A percentile compares a stretch with the other conserved stretches of the same genome.
phyloP scores from a whole-genome alignment of 64 coral and sea anemone species.

The Stylophora pistillata region DNA sequence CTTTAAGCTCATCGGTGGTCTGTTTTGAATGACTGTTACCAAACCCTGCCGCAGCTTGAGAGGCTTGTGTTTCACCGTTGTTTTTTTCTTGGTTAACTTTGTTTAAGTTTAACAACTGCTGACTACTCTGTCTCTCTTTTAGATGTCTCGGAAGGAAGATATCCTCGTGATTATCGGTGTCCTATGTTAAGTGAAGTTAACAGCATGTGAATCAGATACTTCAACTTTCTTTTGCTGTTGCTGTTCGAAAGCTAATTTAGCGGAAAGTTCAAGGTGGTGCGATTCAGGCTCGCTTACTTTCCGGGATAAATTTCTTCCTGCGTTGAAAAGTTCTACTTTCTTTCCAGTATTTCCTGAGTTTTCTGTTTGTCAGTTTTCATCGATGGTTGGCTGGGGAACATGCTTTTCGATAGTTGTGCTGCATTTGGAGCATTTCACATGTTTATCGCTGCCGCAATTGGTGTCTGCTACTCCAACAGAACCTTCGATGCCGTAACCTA shows the following conservation, averaged over 20 bases:
- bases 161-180: neutral
- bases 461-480: too few species aligned
- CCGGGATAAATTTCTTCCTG: neutral
- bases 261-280: neutral
- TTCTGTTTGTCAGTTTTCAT: conserved; percentile 18
- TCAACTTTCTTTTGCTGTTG: conserved; percentile 22
- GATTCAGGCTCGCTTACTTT: neutral
- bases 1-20: neutral
- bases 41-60: neutral
- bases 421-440: conserved; percentile 8
- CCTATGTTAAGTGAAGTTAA: conserved; percentile 1
- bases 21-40: neutral
- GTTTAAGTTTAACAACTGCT: neutral
- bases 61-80: neutral
- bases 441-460: neutral
- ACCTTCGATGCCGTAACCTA: neutral
- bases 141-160: conserved; percentile 10
- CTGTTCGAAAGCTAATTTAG: conserved; percentile 8
- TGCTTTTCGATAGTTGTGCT: neutral
- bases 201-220: neutral
- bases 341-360: conserved; percentile 16
- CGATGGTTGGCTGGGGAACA: neutral
- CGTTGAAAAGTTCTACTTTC: neutral
- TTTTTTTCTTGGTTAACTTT: neutral
- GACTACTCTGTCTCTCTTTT: conserved; percentile 10